Evolutionary conservation across 2,797 vertebrate species (phyloP), one percentile per base, ranked within the genome.

Genomic region (Nasua narica): DNA sequence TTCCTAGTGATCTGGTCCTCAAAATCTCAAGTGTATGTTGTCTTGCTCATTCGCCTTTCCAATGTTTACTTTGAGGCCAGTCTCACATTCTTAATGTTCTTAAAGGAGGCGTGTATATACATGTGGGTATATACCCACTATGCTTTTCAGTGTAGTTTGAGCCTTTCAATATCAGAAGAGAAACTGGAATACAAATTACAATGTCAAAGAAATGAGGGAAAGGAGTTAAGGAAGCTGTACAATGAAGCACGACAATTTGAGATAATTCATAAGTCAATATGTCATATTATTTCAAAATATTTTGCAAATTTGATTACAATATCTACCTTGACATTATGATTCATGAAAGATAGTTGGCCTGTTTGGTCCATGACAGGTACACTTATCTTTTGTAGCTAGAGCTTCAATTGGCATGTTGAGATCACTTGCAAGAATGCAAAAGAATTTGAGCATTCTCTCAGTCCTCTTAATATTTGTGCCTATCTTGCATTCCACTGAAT

Each of bases 1-100:
- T 95, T 97, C 77, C n/a, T 74, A 65, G 25, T 43, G 70, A 95
- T 92, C 21, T 72, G 7, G 81, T 83, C 9, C 94, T 93, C 91
- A 88, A 86, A 97, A 78, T 95, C 46, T 50, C 84, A 83, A 43
- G 19, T 52, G 19, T 13, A 5, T 77, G 5, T 72, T 77, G 4
- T 56, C 32, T 84, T 78, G 23, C 3, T 46, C 86, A 37, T 58
- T 37, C 85, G 76, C 19, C 13, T 56, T 78, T 74, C 15, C 35
- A 67, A 11, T 43, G 18, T 84, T 90, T 62, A 54, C 10, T 74
- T 77, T 78, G 58, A 67, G 35, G 15, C 1, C 27, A 35, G 50
- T 78, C 29, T 43, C 65, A 23, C 32, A 56, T 52, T 94, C 15
- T 50, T 48, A 60, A 35, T 83, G 6, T 37, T 91, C 29, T 85